phyloP scores from a whole-genome alignment of 2,888 invertebrate species.

The Willowsia nigromaculata region DNA sequence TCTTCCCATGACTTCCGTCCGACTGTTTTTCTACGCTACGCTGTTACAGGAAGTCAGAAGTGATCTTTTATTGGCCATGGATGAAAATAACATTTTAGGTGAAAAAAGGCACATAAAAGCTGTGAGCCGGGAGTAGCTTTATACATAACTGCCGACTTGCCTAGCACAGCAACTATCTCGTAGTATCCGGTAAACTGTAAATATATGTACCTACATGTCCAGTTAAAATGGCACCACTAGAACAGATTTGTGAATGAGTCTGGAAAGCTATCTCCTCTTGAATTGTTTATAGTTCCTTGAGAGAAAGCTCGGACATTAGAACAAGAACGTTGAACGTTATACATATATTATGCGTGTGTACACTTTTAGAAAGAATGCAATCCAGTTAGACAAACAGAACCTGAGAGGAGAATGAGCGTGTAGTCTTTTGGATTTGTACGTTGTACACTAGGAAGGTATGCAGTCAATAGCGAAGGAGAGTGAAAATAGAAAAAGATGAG shows the following conservation, averaged over 20 bases:
- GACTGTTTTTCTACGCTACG: background rate
- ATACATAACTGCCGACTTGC: background rate
- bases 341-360: slow-evolving; percentile 9
- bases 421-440: background rate
- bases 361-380: slow-evolving; percentile 42
- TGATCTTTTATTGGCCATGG: background rate
- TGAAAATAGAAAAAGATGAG: slow-evolving; percentile 37
- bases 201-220: background rate
- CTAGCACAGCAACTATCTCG: background rate
- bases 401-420: background rate
- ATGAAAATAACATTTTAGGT: slow-evolving; percentile 18
- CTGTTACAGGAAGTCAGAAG: background rate
- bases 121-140: background rate
- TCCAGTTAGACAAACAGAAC: slow-evolving; percentile 47
- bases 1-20: background rate
- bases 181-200: slow-evolving; percentile 6
- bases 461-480: slow-evolving; percentile 1
- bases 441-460: slow-evolving; percentile 14
- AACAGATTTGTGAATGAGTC: slow-evolving; percentile 26
- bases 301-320: background rate
- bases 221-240: slow-evolving; percentile 4
- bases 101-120: background rate
- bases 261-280: background rate
- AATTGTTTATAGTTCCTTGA: slow-evolving; percentile 36
- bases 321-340: background rate